These are phyloP conservation scores for Pterois miles DNA, from an alignment of 2,797 vertebrate species.

Conservation along the genomic window DNA sequence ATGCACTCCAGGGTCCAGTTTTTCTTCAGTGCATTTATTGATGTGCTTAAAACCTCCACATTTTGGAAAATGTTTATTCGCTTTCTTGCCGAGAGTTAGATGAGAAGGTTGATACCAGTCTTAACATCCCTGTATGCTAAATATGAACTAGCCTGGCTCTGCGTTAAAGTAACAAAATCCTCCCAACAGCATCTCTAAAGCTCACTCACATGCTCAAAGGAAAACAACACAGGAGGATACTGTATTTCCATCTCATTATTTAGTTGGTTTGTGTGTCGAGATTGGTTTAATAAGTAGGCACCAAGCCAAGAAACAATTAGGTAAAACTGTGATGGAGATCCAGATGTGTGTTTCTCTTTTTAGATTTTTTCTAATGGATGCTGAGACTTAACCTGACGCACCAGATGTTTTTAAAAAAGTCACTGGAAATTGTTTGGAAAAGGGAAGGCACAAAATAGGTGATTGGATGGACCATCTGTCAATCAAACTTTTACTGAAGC, in stretches of 20 bases:
- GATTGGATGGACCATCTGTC: no score
- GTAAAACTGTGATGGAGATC: background rate
- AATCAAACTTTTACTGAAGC: no score
- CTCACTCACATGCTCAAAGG: background rate
- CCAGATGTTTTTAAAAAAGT: background rate
- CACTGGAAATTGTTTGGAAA: no score
- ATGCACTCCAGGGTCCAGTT: background rate
- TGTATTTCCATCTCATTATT: background rate
- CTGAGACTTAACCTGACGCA: background rate
- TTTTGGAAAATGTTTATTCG: background rate
- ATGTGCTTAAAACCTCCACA: background rate
- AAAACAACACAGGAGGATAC: background rate
- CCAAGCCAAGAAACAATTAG: background rate
- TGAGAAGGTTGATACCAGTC: background rate
- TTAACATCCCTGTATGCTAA: background rate
- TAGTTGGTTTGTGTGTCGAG: background rate
- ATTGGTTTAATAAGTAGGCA: background rate
- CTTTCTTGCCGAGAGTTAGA: no score
- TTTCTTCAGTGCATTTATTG: background rate
- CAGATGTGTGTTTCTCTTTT: background rate
- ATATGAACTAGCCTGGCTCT: background rate
- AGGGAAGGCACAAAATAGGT: no score
- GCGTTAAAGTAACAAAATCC: background rate
- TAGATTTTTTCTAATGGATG: background rate
- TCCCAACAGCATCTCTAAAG: background rate